These are phyloP conservation scores for Campylomormyrus numenius DNA, from an alignment of 2,113 vertebrate species.

Conservation along the genomic window DNA sequence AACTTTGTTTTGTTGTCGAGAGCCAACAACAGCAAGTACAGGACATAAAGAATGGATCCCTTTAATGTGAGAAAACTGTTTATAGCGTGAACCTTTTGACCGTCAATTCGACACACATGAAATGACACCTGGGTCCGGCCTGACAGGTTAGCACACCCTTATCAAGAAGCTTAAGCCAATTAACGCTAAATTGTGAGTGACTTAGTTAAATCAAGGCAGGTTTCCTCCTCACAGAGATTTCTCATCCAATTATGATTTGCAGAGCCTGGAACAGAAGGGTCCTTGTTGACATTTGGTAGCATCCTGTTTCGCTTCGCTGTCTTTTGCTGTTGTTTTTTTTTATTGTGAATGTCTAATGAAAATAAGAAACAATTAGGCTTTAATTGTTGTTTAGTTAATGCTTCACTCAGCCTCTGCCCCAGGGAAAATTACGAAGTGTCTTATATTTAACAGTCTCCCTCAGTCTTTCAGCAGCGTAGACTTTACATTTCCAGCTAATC, in stretches of 20 bases:
- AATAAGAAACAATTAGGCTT: constrained; percentile 3
- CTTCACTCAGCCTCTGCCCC: not conserved
- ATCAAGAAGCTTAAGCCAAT: not conserved
- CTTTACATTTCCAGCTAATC: not conserved
- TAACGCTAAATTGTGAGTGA: not conserved
- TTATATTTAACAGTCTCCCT: not conserved
- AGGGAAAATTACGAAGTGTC: not conserved
- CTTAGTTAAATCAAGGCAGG: not conserved
- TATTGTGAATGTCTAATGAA: not conserved
- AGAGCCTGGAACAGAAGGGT: not conserved
- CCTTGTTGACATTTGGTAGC: not conserved
- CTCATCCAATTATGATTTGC: not conserved
- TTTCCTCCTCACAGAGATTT: not conserved
- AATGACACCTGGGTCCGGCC: not conserved
- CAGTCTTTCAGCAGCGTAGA: not conserved
- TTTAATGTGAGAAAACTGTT: not conserved
- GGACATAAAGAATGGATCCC: not conserved
- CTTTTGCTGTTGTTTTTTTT: not conserved
- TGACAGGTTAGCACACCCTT: not conserved
- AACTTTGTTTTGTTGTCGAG: not conserved
- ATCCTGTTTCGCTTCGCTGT: not conserved
- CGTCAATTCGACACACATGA: not conserved
- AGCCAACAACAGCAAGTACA: not conserved
- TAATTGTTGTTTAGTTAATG: not conserved
- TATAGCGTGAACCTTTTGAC: not conserved